Evolutionary conservation across 2,888 invertebrate species (phyloP).

Genomic region (Acrocyrtus sp.): DNA sequence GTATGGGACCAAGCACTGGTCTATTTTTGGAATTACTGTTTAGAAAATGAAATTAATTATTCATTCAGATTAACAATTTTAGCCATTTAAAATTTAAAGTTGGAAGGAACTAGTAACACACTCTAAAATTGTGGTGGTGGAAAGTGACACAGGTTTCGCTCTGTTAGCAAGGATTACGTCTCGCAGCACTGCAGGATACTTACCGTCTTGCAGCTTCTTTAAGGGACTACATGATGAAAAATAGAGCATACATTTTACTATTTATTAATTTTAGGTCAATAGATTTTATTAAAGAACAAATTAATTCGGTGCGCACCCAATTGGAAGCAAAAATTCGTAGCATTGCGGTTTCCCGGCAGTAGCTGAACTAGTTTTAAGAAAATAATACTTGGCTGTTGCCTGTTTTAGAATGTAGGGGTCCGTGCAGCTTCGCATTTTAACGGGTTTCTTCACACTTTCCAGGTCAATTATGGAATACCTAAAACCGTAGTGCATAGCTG

Average conservation of each 20-base stretch:
- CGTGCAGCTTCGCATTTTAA: conserved; percentile 13
- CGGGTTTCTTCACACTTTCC: not conserved
- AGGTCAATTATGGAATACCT: conserved; percentile 27
- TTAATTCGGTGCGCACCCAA: conserved; percentile 40
- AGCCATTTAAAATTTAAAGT: no score
- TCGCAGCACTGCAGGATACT: conserved; percentile 8
- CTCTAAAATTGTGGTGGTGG: no score
- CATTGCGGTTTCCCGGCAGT: not conserved
- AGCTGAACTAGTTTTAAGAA: conserved; percentile 17
- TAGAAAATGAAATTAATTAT: no score
- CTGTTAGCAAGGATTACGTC: no score
- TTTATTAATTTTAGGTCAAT: no score
- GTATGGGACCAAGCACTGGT: not conserved
- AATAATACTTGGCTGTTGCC: conserved; percentile 13
- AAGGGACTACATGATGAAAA: no score
- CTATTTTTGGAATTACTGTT: conserved; percentile 2
- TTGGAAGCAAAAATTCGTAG: conserved; percentile 39
- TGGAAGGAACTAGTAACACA: no score
- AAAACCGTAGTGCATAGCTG: conserved; percentile 30
- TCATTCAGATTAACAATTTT: no score
- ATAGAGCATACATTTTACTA: no score
- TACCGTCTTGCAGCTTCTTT: conserved; percentile 19
- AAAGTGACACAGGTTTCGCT: no score
- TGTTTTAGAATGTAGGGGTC: not conserved
- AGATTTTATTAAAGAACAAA: no score